Percentiles rank a stretch among this genome's conserved stretches.
phyloP scores from a whole-genome alignment of 2,797 vertebrate genomes.

The Carapus acus region DNA sequence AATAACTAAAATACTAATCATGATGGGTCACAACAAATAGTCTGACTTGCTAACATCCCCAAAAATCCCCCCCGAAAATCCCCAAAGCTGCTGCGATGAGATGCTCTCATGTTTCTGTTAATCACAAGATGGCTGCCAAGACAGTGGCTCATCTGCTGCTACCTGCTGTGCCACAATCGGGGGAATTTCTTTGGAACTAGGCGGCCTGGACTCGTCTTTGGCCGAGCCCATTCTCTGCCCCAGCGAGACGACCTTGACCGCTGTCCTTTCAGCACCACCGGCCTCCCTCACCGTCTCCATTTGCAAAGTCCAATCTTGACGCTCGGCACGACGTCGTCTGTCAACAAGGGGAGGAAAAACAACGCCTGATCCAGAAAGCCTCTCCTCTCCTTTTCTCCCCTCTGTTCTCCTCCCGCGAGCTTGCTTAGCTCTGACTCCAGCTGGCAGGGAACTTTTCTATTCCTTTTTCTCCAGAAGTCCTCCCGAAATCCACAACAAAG shows the following conservation, averaged over 20 bases:
- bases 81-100: not conserved
- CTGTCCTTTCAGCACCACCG: conserved; percentile 34
- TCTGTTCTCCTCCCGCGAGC: no score
- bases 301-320: conserved; percentile 50
- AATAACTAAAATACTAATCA: no score
- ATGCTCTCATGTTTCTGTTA: not conserved
- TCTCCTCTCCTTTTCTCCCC: no score
- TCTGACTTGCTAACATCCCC: no score
- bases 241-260: no score
- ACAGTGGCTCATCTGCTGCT: conserved; percentile 31
- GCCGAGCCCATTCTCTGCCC: no score
- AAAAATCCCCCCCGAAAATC: no score
- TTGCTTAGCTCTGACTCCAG: conserved; percentile 50
- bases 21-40: no score
- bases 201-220: not conserved
- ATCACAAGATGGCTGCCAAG: conserved; percentile 30
- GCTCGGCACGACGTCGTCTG: conserved; percentile 33
- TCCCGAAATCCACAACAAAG: conserved; percentile 33
- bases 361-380: no score
- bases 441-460: conserved; percentile 30
- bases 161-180: conserved; percentile 24
- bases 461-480: conserved; percentile 35
- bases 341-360: conserved; percentile 44
- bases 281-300: conserved; percentile 15
- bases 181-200: not conserved